Evolutionary conservation across 2,797 vertebrate genomes (phyloP), one percentile per base, ranked within the genome.

Genomic region (Sebastes oblongus): DNA sequence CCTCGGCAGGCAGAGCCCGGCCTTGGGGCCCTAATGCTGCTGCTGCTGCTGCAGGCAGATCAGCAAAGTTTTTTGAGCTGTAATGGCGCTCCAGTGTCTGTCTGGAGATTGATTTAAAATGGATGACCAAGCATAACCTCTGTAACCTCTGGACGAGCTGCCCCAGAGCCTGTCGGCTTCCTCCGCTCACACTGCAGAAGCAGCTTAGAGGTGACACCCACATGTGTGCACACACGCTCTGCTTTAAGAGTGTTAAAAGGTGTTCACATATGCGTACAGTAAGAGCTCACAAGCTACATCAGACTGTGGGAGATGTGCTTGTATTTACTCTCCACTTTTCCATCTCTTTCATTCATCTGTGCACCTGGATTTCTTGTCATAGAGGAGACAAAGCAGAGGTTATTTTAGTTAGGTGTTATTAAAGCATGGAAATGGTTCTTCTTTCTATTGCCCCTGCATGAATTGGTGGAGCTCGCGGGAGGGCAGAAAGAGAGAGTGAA

Each of bases 71-170:
- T 83, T 81, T 77, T 39, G 74, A 78, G 77, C 84, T 83, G 78
- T 91, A 90, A 89, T 91, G 86, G 89, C 66, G 72, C 81, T 81
- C 75, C 64, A 67, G 76, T 85, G 75, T 86, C 74, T 88, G 86
- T 92, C 91, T 92, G 86, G 88, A 87, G 92, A 89, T 91, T 91
- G 82, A 92, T 94, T 54, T 95, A 93, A 95, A 95, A 94, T 94
- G 93, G 93, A 95, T 90, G 92, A 93, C 88, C 85, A 87, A 91
- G 89, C 89, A 88, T 89, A 92, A 90, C 79, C 90, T 72, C 70
- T 81, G 80, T 86, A 91, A 94, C 91, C 92, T 90, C 86, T 92
- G 78, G 79, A 90, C 83, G 72, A 74, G 75, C 86, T 82, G 86
- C 86, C 86, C 76, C 59, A 72, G 84, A 86, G 90, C 73, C 85